Percentiles rank a stretch among this genome's conserved stretches.
Evolutionary conservation across 1,140 invertebrate genomes (phyloP).

Genomic region (Ceratina calcarata): DNA sequence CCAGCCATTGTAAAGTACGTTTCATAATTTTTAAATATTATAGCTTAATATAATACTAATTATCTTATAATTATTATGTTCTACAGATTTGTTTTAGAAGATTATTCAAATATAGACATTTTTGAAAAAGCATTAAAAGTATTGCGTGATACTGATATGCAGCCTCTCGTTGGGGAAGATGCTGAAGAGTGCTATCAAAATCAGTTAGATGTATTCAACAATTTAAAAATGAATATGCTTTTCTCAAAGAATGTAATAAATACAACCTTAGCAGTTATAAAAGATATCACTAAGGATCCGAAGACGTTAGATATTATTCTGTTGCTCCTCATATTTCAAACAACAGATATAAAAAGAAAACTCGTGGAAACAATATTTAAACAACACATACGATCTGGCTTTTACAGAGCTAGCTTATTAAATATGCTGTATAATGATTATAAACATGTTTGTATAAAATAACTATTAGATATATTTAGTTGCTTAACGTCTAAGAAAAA

Average conservation of each 20-base stretch:
- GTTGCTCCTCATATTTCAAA: conserved; percentile 65
- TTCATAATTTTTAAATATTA: background rate
- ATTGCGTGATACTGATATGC: conserved; percentile 70
- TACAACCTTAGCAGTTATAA: conserved; percentile 65
- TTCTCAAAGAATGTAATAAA: conserved; percentile 66
- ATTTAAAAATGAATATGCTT: conserved; percentile 69
- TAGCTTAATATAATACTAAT: too few species aligned
- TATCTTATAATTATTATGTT: conserved; percentile 22
- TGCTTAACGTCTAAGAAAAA: background rate
- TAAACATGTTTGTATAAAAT: conserved; percentile 56
- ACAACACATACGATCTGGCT: conserved; percentile 72
- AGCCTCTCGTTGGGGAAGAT: conserved; percentile 67
- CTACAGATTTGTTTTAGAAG: conserved; percentile 71
- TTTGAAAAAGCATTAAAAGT: conserved; percentile 69
- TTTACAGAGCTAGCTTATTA: conserved; percentile 70
- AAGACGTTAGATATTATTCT: conserved; percentile 75
- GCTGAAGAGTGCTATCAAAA: conserved; percentile 70
- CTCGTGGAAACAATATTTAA: conserved; percentile 66
- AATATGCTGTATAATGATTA: conserved; percentile 66
- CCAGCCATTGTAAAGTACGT: conserved; percentile 71
- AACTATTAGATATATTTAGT: background rate
- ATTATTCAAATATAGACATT: conserved; percentile 57
- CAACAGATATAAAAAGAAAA: conserved; percentile 66
- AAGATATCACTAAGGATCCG: conserved; percentile 62
- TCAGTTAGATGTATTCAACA: conserved; percentile 69